Evolutionary conservation across 37 sponge, comb jelly and placozoan species (phyloP).

Genomic region (Cliona cf. orientalis): DNA sequence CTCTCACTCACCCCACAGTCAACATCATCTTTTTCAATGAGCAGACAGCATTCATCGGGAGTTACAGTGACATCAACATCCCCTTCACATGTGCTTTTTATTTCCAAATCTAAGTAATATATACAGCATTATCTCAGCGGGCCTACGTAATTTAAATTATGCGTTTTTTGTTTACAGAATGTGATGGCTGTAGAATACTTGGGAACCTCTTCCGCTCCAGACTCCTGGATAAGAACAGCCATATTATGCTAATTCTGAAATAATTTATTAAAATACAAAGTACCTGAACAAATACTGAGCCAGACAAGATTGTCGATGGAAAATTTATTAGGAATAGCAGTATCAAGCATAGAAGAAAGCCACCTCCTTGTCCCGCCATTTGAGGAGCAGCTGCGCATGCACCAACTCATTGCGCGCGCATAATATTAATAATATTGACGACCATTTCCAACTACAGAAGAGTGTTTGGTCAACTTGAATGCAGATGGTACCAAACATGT

Average conservation of each 20-base stretch:
- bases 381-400: no score
- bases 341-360: background rate
- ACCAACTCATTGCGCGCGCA: no score
- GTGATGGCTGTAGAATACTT: conserved; percentile 27
- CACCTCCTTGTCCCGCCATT: no score
- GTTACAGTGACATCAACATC: conserved; percentile 26
- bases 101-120: conserved; percentile 19
- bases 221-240: background rate
- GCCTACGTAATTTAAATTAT: background rate
- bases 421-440: no score
- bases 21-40: conserved; percentile 29
- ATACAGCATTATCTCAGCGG: background rate
- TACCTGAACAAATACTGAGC: background rate
- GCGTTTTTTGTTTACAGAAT: conserved; percentile 17
- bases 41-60: conserved; percentile 34
- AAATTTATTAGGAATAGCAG: background rate
- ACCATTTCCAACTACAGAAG: no score
- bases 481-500: background rate
- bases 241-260: background rate
- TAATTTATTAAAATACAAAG: background rate
- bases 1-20: conserved; percentile 37
- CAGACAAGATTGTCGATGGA: background rate
- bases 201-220: conserved; percentile 13
- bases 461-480: background rate
- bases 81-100: conserved; percentile 13